These are phyloP conservation scores for crab-eating macaque (Macaca fascicularis) DNA, from an alignment of 2,113 vertebrate species.

Conservation along the genomic window DNA sequence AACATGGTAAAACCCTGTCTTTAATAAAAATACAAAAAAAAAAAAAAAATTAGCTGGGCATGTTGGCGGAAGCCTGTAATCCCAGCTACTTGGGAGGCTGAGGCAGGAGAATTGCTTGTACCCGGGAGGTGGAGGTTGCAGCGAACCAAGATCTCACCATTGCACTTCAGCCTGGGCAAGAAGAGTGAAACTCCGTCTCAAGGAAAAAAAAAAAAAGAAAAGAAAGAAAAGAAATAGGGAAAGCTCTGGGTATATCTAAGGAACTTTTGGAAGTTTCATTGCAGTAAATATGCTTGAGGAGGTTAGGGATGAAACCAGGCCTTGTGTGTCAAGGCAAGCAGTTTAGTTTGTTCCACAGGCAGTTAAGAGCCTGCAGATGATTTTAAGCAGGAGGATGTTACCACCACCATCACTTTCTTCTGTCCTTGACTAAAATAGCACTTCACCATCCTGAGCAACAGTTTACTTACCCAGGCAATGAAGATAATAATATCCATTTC, in stretches of 20 bases:
- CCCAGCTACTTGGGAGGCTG: too few species aligned
- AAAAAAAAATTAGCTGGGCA: too few species aligned
- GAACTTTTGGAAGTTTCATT: background rate
- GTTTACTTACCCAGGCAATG: too few species aligned
- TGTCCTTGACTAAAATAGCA: background rate
- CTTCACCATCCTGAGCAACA: background rate
- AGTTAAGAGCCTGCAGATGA: background rate
- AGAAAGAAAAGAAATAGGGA: background rate
- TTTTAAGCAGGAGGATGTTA: background rate
- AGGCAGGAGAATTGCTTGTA: too few species aligned
- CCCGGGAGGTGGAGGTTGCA: too few species aligned
- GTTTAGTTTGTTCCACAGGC: background rate
- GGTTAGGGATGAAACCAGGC: background rate
- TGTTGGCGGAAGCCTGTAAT: too few species aligned
- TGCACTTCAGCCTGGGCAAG: too few species aligned
- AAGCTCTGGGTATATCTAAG: background rate
- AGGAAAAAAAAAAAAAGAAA: too few species aligned
- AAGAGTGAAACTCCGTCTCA: too few species aligned
- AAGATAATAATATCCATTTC: background rate
- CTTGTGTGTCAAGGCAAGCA: background rate
- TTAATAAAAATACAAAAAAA: too few species aligned
- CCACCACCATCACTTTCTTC: background rate
- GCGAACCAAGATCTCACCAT: too few species aligned
- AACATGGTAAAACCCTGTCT: too few species aligned
- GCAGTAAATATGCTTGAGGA: background rate